Base-by-base conservation (phyloP, 1,140 invertebrate genomes). In the Drosophila prosaltans region DNA sequence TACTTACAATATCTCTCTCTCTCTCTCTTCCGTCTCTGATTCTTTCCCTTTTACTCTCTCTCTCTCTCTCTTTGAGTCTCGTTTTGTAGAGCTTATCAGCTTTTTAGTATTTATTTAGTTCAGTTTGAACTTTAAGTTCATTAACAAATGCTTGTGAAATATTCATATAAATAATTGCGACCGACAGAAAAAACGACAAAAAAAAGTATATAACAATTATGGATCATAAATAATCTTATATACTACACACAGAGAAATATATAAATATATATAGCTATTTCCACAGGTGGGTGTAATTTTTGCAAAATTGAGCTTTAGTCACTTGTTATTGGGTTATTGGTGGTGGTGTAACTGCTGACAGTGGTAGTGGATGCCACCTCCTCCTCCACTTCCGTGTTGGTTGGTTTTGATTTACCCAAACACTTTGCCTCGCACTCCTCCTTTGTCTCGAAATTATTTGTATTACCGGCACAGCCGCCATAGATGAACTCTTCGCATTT, bases 401-500 rank as follows among this genome's bases (percentile, higher is more conserved):
- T 40, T 26, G 66, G 40, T 21, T 43, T n/a, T 1, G 69, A 26
- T 51, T 65, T 72, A 39, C 65, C 65, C 62, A 91, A 93, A 90
- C 97, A 97, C 45, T 94, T 93, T 63, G 94, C 93, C 71, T 96
- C 94, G 92, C 98, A 98, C 78, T 96, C 94, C 26, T 97, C 95
- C 41, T 94, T 93, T 24, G 94, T 94, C 61, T 94, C 93, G 93
- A 98, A 98, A 90, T 97, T 97, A 92, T 99, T 99, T 30, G 94
- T 94, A 92, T 98, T 98, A 8, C 96, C 96, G 76, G 96, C 96
- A 91, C 98, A 99, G 3, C 98, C 98, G 6, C 97, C 97, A 91
- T 97, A 99, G 26, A 93, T 94, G 92, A 98, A 98, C 61, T 94
- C 93, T 84, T 96, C 94, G 91, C 97, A 98, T 3, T 92, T 92